Evolutionary conservation across 2,113 vertebrate genomes (phyloP).

Genomic region (Sisor rabdophorus): DNA sequence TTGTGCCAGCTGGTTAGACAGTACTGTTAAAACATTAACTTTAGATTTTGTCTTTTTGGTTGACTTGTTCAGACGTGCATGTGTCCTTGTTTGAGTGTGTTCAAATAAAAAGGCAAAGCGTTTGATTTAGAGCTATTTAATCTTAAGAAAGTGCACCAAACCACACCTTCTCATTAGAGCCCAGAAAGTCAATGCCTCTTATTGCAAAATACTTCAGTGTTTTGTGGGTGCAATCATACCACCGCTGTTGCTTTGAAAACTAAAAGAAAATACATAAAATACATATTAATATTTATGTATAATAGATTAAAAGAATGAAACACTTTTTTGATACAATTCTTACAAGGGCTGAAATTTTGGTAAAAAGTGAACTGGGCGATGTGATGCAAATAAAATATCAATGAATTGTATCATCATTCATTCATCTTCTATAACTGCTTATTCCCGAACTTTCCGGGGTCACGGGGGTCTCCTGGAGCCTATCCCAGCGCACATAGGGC

Average conservation of each 20-base stretch:
- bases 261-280: background rate
- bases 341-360: no score
- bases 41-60: background rate
- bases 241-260: background rate
- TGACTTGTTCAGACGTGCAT: conserved; percentile 25
- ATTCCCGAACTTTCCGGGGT: no score
- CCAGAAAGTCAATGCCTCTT: background rate
- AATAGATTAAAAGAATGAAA: no score
- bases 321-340: no score
- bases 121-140: conserved; percentile 1
- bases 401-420: no score
- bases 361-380: no score
- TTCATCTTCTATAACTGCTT: no score
- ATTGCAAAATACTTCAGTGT: background rate
- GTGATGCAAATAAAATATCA: no score
- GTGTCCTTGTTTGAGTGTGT: conserved; percentile 22
- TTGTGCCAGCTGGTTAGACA: background rate
- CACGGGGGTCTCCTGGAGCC: no score
- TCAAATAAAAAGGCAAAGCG: background rate
- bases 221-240: background rate
- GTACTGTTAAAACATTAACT: background rate
- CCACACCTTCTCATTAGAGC: background rate
- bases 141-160: background rate
- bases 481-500: no score
- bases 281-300: no score